phyloP scores from a whole-genome alignment of 92 coral and sea anemone species.

The Heteractis magnifica region DNA sequence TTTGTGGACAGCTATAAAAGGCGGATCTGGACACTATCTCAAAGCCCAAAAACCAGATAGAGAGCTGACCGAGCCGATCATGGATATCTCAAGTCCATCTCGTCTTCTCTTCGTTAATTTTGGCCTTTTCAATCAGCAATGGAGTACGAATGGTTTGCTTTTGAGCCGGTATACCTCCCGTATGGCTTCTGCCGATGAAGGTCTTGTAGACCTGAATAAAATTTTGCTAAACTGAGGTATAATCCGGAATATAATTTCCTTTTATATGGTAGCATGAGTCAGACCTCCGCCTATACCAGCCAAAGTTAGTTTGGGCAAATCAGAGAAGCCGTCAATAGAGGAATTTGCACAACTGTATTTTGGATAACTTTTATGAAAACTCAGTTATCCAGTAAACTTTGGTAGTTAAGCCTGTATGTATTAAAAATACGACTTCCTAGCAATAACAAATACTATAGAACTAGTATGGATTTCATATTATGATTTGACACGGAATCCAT shows the following conservation, averaged over 20 bases:
- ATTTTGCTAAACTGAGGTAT: background rate
- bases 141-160: background rate
- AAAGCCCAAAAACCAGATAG: background rate
- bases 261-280: too few relatives aligned
- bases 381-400: too few relatives aligned
- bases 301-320: too few relatives aligned
- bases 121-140: slow-evolving; percentile 1
- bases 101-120: background rate
- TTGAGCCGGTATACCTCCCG: background rate
- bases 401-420: too few relatives aligned
- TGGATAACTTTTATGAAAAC: too few relatives aligned
- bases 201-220: background rate
- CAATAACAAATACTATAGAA: too few relatives aligned
- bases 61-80: background rate
- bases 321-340: too few relatives aligned
- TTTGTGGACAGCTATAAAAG: background rate
- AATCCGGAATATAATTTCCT: too few relatives aligned
- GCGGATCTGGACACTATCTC: slow-evolving; percentile 9
- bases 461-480: too few relatives aligned
- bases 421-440: too few relatives aligned
- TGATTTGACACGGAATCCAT: background rate
- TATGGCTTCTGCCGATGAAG: background rate
- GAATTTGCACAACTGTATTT: too few relatives aligned
- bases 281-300: too few relatives aligned
- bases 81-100: background rate